phyloP scores from a whole-genome alignment of 1,140 invertebrate species.

The Achroia grisella region DNA sequence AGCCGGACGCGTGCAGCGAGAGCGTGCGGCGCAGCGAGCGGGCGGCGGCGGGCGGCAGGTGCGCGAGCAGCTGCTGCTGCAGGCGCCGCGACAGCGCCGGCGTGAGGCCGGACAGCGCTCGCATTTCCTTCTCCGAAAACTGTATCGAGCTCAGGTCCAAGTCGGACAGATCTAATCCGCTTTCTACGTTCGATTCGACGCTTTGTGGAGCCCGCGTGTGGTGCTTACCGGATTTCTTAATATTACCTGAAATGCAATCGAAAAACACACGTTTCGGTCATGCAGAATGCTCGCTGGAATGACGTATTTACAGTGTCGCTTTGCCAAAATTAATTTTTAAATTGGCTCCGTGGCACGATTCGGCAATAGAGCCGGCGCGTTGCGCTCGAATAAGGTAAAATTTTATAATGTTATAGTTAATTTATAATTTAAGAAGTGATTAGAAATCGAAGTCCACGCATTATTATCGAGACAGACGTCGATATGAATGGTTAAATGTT shows the following conservation, averaged over 20 bases:
- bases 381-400: too few species aligned
- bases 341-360: slow-evolving; percentile 7
- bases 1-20: slow-evolving; percentile 61
- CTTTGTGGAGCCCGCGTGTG: slow-evolving; percentile 25
- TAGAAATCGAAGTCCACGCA: too few species aligned
- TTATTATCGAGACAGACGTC: slow-evolving; percentile 14
- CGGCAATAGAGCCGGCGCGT: background rate
- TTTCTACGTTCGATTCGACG: slow-evolving; percentile 44
- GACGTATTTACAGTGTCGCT: slow-evolving; percentile 55
- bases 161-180: slow-evolving; percentile 77
- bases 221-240: slow-evolving; percentile 51
- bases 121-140: slow-evolving; percentile 78
- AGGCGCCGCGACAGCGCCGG: slow-evolving; percentile 77
- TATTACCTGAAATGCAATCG: slow-evolving; percentile 67
- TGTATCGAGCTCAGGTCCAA: slow-evolving; percentile 78
- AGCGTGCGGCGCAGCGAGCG: slow-evolving; percentile 76
- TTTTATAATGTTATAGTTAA: too few species aligned
- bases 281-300: slow-evolving; percentile 66
- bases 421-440: too few species aligned
- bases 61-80: slow-evolving; percentile 77
- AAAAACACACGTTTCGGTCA: slow-evolving; percentile 73
- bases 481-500: slow-evolving; percentile 56
- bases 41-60: slow-evolving; percentile 77
- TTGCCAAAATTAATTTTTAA: slow-evolving; percentile 10
- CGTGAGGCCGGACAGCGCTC: slow-evolving; percentile 78